Base-by-base conservation (phyloP, 1,140 invertebrate species). In the Drosophila azteca region DNA sequence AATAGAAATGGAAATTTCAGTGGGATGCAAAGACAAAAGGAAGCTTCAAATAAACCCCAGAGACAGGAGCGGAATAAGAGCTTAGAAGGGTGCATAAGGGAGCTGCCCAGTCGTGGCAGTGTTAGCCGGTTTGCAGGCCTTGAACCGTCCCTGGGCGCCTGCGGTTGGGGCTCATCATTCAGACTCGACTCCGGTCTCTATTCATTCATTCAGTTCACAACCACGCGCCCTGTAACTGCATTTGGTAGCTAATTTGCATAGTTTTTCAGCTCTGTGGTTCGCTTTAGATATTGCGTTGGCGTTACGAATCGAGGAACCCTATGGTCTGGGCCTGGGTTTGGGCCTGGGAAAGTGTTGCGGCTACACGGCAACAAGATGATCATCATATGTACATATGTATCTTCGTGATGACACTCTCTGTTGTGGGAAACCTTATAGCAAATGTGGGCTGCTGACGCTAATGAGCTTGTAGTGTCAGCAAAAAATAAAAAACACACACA, bases 241-340 rank as follows among this genome's bases (percentile, higher is more conserved):
- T 76, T 77, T 77, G 73, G 74, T 79, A 51, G 83, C 83, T 82
- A 88, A 85, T 85, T 85, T 87, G 83, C 82, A 87, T 87, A 87
- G 83, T 69, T 77, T 69, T 77, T 70, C 66, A 31, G 53, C 51
- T 60, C 55, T 48, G n/a, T 24, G 4, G 45, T 20, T 17, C 69
- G 66, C 53, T 58, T 53, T 64, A 46, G 52, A 53, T 31, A 49
- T 74, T 67, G 82, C 82, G 83, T 87, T 88, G 82, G 82, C 70
- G 82, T 81, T 69, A 48, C 60, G 49, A 49, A 79, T 79, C 59
- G 49, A 15, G 49, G 59, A 53, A 80, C 52, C 80, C 55, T 84
- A 58, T 60, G 61, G 74, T 77, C 67, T 87, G 82, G 17, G 17
- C 17, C 17, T 20, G 17, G 17, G 17, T 1, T 1, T 20, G 17